Conservation (phyloP, 92 coral and sea anemone genomes). For the Phenganax stokvisi region DNA sequence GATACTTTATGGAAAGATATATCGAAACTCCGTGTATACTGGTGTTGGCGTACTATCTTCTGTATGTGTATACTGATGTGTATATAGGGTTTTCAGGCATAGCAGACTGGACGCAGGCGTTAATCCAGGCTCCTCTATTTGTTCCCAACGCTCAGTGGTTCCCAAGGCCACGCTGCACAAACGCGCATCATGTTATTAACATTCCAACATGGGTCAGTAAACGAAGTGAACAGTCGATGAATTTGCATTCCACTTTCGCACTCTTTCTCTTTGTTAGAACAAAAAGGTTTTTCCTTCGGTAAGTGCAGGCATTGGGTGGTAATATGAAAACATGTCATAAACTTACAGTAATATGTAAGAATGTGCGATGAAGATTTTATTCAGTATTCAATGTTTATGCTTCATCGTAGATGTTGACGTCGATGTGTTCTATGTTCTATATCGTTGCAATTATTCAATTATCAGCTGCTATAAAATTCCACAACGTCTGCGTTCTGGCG, state of each 20-base stretch:
- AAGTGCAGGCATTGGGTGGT: background rate
- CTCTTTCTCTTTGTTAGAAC: background rate
- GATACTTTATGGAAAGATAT: no score
- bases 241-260: slow-evolving; percentile 1
- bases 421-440: no score
- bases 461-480: no score
- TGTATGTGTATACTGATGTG: background rate
- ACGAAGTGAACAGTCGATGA: background rate
- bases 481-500: no score
- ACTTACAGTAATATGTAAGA: background rate
- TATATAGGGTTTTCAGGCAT: no score
- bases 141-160: background rate
- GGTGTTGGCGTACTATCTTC: background rate
- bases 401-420: no score
- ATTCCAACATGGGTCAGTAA: slow-evolving; percentile 29
- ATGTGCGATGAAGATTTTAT: background rate
- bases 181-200: background rate
- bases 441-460: no score
- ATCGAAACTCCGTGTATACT: background rate
- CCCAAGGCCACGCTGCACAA: background rate
- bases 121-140: background rate
- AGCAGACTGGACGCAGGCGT: no score
- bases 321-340: background rate
- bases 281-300: background rate
- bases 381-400: no score